Evolutionary conservation across 2,888 invertebrate genomes (phyloP).

Genomic region (Leptogaster cylindrica): DNA sequence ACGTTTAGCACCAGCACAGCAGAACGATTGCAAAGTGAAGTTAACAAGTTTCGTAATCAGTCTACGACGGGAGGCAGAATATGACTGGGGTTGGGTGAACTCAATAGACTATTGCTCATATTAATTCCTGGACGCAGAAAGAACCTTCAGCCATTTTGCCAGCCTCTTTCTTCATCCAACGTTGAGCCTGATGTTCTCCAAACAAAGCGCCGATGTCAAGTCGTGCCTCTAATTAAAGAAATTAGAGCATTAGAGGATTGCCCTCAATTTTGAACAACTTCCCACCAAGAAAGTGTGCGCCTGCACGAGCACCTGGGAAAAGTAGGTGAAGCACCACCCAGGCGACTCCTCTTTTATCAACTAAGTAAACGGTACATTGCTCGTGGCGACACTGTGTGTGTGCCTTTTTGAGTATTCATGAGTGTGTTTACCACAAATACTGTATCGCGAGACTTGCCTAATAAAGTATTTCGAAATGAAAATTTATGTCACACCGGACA

Average conservation of each 20-base stretch:
- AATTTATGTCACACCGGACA: neutral
- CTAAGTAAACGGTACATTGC: neutral
- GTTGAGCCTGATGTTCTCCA: too few species aligned
- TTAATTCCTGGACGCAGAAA: too few species aligned
- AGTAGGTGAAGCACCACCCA: neutral
- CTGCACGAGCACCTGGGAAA: neutral
- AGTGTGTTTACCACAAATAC: neutral
- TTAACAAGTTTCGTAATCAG: too few species aligned
- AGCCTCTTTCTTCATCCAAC: too few species aligned
- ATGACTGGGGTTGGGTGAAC: too few species aligned
- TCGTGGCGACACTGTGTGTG: neutral
- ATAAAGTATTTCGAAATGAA: conserved; percentile 16
- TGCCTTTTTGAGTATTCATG: neutral
- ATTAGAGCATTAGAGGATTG: conserved; percentile 16
- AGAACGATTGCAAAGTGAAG: too few species aligned
- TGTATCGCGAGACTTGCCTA: neutral
- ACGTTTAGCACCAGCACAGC: too few species aligned
- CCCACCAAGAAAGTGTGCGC: neutral
- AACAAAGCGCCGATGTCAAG: conserved; percentile 2
- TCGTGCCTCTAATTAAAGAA: conserved; percentile 19
- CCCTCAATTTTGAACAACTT: conserved; percentile 6
- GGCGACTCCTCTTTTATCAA: neutral
- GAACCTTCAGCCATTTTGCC: too few species aligned
- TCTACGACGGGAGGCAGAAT: too few species aligned
- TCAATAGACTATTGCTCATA: too few species aligned